Conservation (phyloP, 2,888 invertebrate species). For the Adineta ricciae region DNA sequence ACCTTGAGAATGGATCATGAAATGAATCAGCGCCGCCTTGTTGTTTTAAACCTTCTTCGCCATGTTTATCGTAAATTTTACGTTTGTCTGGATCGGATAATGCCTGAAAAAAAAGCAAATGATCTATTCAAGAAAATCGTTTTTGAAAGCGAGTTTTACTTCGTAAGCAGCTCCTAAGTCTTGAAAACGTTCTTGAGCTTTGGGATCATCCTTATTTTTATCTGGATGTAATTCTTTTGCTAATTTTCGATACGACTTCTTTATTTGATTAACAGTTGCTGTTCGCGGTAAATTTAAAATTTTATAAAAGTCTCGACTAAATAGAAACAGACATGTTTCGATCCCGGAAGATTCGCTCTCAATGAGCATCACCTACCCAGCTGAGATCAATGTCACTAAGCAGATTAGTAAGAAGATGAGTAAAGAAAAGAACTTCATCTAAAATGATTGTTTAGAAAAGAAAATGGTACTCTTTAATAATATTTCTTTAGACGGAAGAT, state of each 20-base stretch:
- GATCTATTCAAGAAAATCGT: too few species aligned
- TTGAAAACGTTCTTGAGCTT: slow-evolving; percentile 83
- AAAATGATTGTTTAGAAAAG: background rate
- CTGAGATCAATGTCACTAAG: background rate
- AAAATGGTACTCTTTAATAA: background rate
- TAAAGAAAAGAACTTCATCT: background rate
- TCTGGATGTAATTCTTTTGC: slow-evolving; percentile 96
- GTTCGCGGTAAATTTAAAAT: slow-evolving; percentile 74
- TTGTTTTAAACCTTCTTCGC: slow-evolving; percentile 89
- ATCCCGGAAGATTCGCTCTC: background rate
- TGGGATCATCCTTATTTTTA: slow-evolving; percentile 84
- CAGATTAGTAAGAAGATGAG: background rate
- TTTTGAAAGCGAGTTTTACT: slow-evolving; percentile 54
- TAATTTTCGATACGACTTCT: slow-evolving; percentile 86
- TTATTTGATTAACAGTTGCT: slow-evolving; percentile 84
- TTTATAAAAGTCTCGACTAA: slow-evolving; percentile 72
- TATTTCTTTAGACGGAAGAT: background rate
- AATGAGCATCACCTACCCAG: background rate
- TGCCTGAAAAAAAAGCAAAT: background rate
- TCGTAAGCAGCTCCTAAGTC: slow-evolving; percentile 92
- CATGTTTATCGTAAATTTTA: slow-evolving; percentile 83
- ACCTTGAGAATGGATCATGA: slow-evolving; percentile 31
- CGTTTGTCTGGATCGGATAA: slow-evolving; percentile 70
- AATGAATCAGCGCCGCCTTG: slow-evolving; percentile 55
- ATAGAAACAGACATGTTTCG: background rate